Evolutionary conservation across 2,113 vertebrate genomes (phyloP).

Genomic region (Butorides virescens): DNA sequence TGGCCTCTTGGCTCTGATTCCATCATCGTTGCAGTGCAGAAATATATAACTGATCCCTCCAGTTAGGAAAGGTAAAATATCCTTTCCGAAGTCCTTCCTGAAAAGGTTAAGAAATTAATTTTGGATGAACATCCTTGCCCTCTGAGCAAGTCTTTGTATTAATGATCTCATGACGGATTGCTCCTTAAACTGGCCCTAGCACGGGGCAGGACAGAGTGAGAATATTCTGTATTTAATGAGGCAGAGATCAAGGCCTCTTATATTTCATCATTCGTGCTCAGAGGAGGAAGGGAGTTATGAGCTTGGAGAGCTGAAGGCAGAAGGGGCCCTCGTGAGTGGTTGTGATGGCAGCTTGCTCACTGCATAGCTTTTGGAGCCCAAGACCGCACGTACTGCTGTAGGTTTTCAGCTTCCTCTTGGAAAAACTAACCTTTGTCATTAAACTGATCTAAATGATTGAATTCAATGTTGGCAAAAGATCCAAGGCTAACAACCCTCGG

Average conservation of each 20-base stretch:
- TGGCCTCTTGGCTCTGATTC: slow-evolving; percentile 39
- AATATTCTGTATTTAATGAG: slow-evolving; percentile 79
- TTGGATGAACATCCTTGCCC: slow-evolving; percentile 73
- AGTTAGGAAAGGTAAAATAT: slow-evolving; percentile 64
- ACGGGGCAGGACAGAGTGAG: slow-evolving; percentile 69
- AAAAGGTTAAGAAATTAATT: slow-evolving; percentile 79
- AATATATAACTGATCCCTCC: slow-evolving; percentile 26
- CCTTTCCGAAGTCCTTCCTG: slow-evolving; percentile 49
- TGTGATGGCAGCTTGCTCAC: neutral
- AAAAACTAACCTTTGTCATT: slow-evolving; percentile 27
- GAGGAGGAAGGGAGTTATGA: slow-evolving; percentile 23
- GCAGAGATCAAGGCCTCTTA: slow-evolving; percentile 69
- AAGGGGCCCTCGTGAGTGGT: neutral
- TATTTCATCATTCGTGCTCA: slow-evolving; percentile 68
- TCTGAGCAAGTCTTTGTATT: slow-evolving; percentile 68
- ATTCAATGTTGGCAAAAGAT: neutral
- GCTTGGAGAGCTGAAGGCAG: slow-evolving; percentile 9
- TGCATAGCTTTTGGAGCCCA: neutral
- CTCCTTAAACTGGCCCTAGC: slow-evolving; percentile 69
- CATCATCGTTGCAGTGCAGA: slow-evolving; percentile 25
- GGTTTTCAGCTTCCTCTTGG: neutral
- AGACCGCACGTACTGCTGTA: neutral
- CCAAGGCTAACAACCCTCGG: neutral
- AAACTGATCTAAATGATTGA: slow-evolving; percentile 12
- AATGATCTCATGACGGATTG: slow-evolving; percentile 77